Base-by-base conservation (phyloP, 1,140 invertebrate genomes). In the Drosophila bocki region DNA sequence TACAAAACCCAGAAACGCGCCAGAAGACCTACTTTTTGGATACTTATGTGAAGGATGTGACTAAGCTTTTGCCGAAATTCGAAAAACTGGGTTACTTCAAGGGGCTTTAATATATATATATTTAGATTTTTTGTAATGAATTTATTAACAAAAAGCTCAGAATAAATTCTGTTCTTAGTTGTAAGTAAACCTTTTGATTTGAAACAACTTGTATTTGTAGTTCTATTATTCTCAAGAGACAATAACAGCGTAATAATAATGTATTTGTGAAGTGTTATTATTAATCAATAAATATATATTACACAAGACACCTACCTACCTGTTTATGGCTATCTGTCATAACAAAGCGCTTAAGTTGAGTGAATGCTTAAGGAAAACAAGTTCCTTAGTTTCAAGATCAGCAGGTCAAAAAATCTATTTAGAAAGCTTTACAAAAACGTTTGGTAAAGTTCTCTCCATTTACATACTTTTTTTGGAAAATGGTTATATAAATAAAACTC, bases 31-130 rank as follows among this genome's bases (percentile, higher is more conserved):
- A 72, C 32, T 61, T 44, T 3, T 6, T 69, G 22, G 59, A 87
- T 3, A 33, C 39, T 7, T 86, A 62, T 33, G 19, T 87, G 0
- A 63, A 82, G 35, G 83, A 86, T 62, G 35, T 80, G 3, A 72
- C 64, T 15, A 59, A 39, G 11, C 19, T 86, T 7, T 45, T 86
- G 29, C 56, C 70, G 1, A 58, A 75, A 63, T 87, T 77, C 12
- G 80, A 86, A 8, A 61, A 83, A 29, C 8, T 83, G 4, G 80
- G 84, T 0, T 83, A 77, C 41, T 87, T 86, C 39, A 54, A 78
- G 33, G 75, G 37, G 37, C 37, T 78, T 9, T 62, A 70, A 51
- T 7, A 33, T 12, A 11, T 12, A 11, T 7, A n/a, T n/a, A 32
- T 9, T 17, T 37, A 37, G 6, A 12, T 3, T 35, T 19, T 15